phyloP scores from a whole-genome alignment of 2,113 vertebrate genomes.

The Falcunculus frontatus region DNA sequence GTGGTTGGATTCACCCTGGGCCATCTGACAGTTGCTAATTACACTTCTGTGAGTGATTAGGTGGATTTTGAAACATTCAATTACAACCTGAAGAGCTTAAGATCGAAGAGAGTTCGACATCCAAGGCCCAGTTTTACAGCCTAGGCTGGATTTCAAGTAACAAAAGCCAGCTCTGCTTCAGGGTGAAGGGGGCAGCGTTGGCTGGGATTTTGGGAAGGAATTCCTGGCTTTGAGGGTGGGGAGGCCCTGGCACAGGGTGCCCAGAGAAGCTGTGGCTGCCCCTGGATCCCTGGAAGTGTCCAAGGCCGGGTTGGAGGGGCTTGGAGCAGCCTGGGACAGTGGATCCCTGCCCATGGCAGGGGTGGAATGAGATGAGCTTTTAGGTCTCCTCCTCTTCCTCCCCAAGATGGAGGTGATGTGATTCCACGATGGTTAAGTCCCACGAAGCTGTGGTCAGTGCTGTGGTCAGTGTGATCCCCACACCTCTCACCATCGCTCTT shows the following conservation, averaged over 20 bases:
- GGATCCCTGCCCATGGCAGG: neutral
- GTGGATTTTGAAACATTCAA: neutral
- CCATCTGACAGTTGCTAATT: neutral
- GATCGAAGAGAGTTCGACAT: neutral
- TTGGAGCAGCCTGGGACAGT: fast-evolving
- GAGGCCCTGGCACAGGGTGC: neutral
- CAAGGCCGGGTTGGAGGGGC: fast-evolving
- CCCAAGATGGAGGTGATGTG: no score
- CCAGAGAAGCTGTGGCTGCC: neutral
- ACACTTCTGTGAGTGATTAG: neutral
- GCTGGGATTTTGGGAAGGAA: neutral
- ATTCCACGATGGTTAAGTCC: no score
- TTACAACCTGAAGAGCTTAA: neutral
- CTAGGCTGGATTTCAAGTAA: neutral
- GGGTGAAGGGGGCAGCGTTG: neutral
- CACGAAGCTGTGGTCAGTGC: neutral
- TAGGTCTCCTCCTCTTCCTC: neutral
- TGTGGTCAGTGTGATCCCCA: neutral
- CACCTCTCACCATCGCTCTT: neutral
- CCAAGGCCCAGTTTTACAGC: neutral
- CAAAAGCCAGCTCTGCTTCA: neutral
- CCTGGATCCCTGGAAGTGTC: neutral
- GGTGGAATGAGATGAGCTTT: fast-evolving
- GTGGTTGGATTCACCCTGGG: neutral
- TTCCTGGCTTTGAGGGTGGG: neutral